Evolutionary conservation across 1,140 invertebrate species (phyloP), one percentile per base, ranked within the genome.

Genomic region (Hormaphis cornu): DNA sequence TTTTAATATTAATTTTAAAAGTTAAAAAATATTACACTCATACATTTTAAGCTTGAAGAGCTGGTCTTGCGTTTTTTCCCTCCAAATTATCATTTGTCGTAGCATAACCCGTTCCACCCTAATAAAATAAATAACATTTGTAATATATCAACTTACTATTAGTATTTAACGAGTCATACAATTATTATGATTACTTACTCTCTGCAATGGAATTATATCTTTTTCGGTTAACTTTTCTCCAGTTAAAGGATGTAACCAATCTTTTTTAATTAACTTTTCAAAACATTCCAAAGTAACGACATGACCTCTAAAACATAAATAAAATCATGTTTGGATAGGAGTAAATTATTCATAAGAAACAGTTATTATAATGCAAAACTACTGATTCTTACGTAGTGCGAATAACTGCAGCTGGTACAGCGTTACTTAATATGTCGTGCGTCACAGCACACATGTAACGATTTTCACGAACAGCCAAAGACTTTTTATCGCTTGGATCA

Each of bases 381-480:
- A 63, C 7, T 63, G 2, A 52, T 73, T 82, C 85, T 87, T 83
- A 93, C 89, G 91, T 93, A 70, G 92, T 87, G 80, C 83, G 88
- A 24, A 99, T 83, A 53, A 98, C 89, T 70, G 90, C 95, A 80
- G 90, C 95, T 8, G 93, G 93, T 4, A 95, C 87, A 20, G 93
- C 91, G 82, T 99, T 98, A 71, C 91, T 89, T 12, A 99, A 79
- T 59, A 97, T 85, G 81, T 99, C 97, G 79, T 95, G 90, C 28
- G 95, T 98, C 0, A 99, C 89, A 6, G 97, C 90, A 80, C 97
- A 99, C 85, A 96, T 96, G 77, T 97, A 99, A 76, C 95, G 83
- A 54, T 91, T 90, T 77, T 94, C 83, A 77, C 89, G 90, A 28
- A 87, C 83, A 73, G 92, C 90, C 1, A 92, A 77, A 2, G 89